Evolutionary conservation across 2,888 invertebrate genomes (phyloP), one percentile per base, ranked within the genome.

Genomic region (Drosophila longiperda): DNA sequence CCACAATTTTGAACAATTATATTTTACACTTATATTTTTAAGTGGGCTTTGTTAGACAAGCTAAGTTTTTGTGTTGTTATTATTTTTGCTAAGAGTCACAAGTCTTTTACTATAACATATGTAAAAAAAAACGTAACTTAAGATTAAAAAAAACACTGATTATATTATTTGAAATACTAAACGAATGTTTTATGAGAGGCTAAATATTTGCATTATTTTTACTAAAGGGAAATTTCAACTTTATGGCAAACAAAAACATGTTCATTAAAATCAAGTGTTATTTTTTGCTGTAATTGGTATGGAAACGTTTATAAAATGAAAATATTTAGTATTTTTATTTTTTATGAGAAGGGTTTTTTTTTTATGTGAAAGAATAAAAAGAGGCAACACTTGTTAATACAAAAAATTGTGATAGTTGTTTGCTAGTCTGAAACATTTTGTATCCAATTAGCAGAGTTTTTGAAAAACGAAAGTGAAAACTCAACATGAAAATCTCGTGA

Each of bases 381-480:
- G 11, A 12, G 36, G 20, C 20, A 45, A 45, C 20, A 45, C 8
- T 45, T 45, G 45, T 4, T 8, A 15, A 20, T 15, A 2, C 7
- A 4, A 15, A 23, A 45, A 20, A 3, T 55, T 53, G 63, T 40
- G 59, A 63, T 36, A 66, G 8, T 33, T 12, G 48, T 33, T 69
- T 15, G 38, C 26, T 40, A 32, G 32, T 29, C 45, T 42, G 17
- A 17, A 53, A 12, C 50, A 49, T 61, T 69, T 59, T 69, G 23
- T 32, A 57, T 57, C 15, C 55, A 52, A 50, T 53, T 55, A 60
- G 64, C 48, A 61, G 45, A 23, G 50, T 61, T 71, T 64, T 57
- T 42, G 1, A 9, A 71, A 89, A 89, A 70, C 52, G 87, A 86
- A 86, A 89, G 89, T 86, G 87, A 89, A 86, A 86, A 86, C 72